Percentiles rank a stretch among this genome's conserved stretches.
Evolutionary conservation across 1,140 invertebrate species (phyloP).

Genomic region (Bradynema listronoti): DNA sequence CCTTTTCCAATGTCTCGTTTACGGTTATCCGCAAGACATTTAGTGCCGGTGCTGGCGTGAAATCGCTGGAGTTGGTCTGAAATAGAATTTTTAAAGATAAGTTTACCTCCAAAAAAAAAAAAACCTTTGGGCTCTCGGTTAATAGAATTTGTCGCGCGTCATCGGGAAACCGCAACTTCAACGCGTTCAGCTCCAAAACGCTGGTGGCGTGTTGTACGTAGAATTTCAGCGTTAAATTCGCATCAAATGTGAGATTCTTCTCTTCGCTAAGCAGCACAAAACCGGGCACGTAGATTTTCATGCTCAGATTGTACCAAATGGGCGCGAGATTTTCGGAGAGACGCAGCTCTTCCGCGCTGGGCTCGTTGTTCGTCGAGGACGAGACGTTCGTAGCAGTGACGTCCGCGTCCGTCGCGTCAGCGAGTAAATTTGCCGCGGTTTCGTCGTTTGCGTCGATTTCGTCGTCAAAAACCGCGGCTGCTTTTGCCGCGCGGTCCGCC

Average conservation of each 20-base stretch:
- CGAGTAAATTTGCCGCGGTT: not conserved
- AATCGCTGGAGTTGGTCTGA: not conserved
- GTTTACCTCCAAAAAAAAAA: not conserved
- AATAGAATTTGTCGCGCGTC: not conserved
- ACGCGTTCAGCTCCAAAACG: slow-evolving; percentile 40
- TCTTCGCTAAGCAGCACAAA: slow-evolving; percentile 32
- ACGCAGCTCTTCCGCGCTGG: slow-evolving; percentile 36
- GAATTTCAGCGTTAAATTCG: slow-evolving; percentile 39
- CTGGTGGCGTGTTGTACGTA: slow-evolving; percentile 28
- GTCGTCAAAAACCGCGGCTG: not conserved
- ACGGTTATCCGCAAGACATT: slow-evolving; percentile 1
- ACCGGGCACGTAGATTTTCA: slow-evolving; percentile 46
- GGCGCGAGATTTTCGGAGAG: slow-evolving; percentile 33
- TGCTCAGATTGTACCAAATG: slow-evolving; percentile 42
- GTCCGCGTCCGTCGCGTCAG: not conserved
- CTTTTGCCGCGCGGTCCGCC: not conserved
- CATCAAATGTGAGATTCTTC: slow-evolving; percentile 46
- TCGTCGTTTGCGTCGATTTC: not conserved
- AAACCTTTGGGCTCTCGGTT: not conserved
- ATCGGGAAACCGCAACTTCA: slow-evolving; percentile 33
- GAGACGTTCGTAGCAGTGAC: not conserved
- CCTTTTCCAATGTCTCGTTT: slow-evolving; percentile 38
- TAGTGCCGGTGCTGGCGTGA: not conserved
- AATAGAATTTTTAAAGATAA: slow-evolving; percentile 4
- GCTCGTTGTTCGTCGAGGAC: slow-evolving; percentile 13